These are phyloP conservation scores for Montifringilla adamsi DNA, from an alignment of 2,113 vertebrate species.

Conservation along the genomic window DNA sequence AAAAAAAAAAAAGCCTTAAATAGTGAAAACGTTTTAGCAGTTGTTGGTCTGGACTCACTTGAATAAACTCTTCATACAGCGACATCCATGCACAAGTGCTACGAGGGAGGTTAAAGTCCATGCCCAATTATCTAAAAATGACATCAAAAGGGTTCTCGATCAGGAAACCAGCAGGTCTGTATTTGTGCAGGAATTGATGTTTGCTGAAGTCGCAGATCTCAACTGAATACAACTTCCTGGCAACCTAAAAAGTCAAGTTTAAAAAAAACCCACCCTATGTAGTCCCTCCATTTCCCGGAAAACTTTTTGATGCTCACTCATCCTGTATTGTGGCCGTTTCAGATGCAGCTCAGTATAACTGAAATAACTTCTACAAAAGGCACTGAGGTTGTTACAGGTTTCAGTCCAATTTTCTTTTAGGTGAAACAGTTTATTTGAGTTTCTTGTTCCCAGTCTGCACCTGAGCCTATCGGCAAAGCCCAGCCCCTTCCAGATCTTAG, in stretches of 20 bases:
- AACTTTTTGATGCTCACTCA: conserved; percentile 1
- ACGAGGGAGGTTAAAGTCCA: background rate
- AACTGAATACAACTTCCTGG: conserved; percentile 57
- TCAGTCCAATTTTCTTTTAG: background rate
- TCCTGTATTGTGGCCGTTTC: background rate
- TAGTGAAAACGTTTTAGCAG: background rate
- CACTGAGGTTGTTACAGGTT: background rate
- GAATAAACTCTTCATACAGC: background rate
- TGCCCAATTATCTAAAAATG: conserved; percentile 8
- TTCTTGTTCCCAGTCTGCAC: background rate
- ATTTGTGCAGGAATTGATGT: conserved; percentile 51
- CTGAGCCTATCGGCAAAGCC: background rate
- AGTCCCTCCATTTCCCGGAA: background rate
- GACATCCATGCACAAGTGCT: background rate
- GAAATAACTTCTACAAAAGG: background rate
- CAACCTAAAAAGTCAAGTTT: conserved; percentile 25
- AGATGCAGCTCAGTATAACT: background rate
- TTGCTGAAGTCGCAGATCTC: conserved; percentile 37
- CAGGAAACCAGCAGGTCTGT: conserved; percentile 49
- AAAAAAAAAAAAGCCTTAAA: background rate
- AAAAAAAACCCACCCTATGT: background rate
- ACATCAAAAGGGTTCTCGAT: conserved; percentile 12
- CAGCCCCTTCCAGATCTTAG: background rate
- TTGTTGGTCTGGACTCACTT: background rate
- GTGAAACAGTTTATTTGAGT: background rate